phyloP scores from a whole-genome alignment of 1,140 invertebrate species.

The Eubasilissa regina region DNA sequence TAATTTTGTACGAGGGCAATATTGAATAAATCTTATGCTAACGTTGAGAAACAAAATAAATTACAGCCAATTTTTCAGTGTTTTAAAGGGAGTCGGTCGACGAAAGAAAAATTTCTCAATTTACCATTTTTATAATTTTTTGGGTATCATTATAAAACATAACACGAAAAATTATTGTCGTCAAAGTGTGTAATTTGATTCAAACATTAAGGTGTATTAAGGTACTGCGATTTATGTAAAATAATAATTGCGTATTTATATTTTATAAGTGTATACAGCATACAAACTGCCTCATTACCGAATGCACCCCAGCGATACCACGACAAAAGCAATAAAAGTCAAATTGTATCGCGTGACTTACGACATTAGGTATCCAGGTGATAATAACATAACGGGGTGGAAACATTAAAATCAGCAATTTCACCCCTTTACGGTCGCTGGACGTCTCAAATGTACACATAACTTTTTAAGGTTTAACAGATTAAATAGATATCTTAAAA shows the following conservation, averaged over 20 bases:
- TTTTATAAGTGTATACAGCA: constrained; percentile 52
- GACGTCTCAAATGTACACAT: neutral
- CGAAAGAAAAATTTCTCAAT: constrained; percentile 21
- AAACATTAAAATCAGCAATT: constrained; percentile 10
- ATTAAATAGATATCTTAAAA: constrained; percentile 54
- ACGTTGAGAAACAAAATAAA: too few relatives aligned
- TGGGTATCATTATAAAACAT: neutral
- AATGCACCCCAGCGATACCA: constrained; percentile 45
- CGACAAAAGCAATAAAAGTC: constrained; percentile 54
- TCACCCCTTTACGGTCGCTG: neutral
- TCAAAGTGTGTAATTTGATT: constrained; percentile 7
- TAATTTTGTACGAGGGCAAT: too few relatives aligned
- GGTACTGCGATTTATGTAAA: constrained; percentile 36
- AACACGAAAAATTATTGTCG: neutral
- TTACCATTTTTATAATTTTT: too few relatives aligned
- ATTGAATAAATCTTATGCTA: too few relatives aligned
- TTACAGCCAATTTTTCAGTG: too few relatives aligned
- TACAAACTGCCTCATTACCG: constrained; percentile 55
- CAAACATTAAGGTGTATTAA: neutral
- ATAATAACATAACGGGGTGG: constrained; percentile 14
- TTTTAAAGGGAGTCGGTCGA: too few relatives aligned
- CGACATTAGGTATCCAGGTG: constrained; percentile 26
- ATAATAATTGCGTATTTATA: constrained; percentile 58
- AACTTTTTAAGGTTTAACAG: constrained; percentile 19
- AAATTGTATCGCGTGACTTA: constrained; percentile 51